phyloP scores from a whole-genome alignment of 2,888 invertebrate species.

The Tethea ocularis region DNA sequence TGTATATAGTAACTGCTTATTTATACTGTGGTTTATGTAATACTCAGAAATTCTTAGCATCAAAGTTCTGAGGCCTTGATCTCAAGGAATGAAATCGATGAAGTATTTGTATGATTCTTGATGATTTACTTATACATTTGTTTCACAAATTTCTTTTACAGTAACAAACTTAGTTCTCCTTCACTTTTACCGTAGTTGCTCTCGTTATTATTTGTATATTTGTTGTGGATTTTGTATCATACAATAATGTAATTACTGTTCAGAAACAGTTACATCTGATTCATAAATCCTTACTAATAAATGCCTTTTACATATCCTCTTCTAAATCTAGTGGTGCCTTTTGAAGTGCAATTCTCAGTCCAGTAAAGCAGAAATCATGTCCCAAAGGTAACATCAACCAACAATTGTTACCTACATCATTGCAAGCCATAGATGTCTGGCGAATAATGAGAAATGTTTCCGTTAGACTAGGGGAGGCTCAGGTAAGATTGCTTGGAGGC shows the following conservation, averaged over 20 bases:
- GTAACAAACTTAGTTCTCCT: too few species aligned
- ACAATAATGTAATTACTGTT: too few species aligned
- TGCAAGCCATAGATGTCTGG: conserved; percentile 32
- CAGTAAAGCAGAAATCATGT: neutral
- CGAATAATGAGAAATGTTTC: conserved; percentile 46
- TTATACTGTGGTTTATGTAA: neutral
- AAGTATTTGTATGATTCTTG: too few species aligned
- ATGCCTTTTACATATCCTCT: too few species aligned
- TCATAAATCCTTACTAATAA: too few species aligned
- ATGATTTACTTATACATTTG: too few species aligned
- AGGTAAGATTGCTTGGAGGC: conserved; percentile 34
- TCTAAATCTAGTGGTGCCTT: neutral
- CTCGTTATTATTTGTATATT: too few species aligned
- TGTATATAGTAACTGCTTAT: neutral
- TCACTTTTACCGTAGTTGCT: too few species aligned
- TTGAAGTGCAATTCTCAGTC: neutral
- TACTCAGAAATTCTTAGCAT: neutral
- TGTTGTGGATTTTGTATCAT: too few species aligned
- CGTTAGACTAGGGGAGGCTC: conserved; percentile 31
- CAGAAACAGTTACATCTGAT: too few species aligned
- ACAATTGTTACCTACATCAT: conserved; percentile 9
- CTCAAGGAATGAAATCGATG: too few species aligned
- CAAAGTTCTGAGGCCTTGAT: neutral
- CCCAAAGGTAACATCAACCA: neutral
- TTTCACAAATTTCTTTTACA: too few species aligned